A percentile compares a stretch with the other conserved stretches of the same genome.
Evolutionary conservation across 2,113 vertebrate genomes (phyloP).

Genomic region (Poeciliopsis prolifica): DNA sequence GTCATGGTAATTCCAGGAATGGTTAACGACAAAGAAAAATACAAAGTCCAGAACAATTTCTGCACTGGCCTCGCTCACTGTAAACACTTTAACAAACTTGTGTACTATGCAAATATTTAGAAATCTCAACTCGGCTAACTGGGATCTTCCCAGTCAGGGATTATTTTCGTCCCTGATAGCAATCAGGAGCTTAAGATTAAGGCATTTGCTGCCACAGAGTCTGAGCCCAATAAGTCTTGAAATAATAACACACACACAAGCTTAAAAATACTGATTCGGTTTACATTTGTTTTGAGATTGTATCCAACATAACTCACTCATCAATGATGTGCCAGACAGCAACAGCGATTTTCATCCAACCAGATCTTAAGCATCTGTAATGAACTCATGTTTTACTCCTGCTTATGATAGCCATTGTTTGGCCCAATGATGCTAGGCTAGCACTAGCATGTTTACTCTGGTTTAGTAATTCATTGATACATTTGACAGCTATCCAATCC

Average conservation of each 20-base stretch:
- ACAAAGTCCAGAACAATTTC: conserved; percentile 30
- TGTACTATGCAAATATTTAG: conserved; percentile 71
- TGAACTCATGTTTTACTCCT: no score
- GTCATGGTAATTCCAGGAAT: conserved; percentile 49
- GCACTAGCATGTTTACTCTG: no score
- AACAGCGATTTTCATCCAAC: not conserved
- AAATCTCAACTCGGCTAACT: conserved; percentile 6
- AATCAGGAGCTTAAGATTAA: not conserved
- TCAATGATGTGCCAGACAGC: not conserved
- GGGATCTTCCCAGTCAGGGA: not conserved
- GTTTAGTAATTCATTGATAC: no score
- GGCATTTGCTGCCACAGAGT: not conserved
- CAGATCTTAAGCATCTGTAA: not conserved
- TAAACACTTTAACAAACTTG: conserved; percentile 39
- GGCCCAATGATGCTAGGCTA: no score
- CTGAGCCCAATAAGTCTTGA: no score
- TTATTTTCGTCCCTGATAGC: not conserved
- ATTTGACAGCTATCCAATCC: no score
- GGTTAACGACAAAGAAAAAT: not conserved
- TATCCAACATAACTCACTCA: not conserved
- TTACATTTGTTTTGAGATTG: not conserved
- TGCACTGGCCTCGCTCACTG: conserved; percentile 33
- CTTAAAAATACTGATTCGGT: not conserved
- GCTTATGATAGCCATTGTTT: no score
- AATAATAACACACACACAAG: not conserved